Base-by-base conservation (phyloP, 2,113 vertebrate species). In the Cavia porcellus region DNA sequence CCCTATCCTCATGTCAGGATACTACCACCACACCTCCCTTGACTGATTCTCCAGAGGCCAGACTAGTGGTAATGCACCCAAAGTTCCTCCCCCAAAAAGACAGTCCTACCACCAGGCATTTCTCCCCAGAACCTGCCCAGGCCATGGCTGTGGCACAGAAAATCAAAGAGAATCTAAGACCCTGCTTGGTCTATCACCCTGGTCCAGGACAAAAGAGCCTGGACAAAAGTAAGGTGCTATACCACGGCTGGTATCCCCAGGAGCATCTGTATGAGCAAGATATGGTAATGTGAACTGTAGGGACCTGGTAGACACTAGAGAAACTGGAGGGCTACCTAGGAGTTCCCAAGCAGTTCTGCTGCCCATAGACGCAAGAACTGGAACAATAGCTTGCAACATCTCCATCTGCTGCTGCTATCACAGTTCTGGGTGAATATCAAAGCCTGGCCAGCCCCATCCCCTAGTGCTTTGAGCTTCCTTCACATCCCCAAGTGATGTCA, bases 351-450 rank as follows among this genome's bases (percentile, higher is more conserved):
- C n/a, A 20, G 32, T 38, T 32, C 64, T n/a, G 13, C 50, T 32
- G 30, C 38, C 81, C 64, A 52, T 22, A 32, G 62, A 42, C 35
- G 13, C 30, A 3, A 59, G 52, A 77, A 86, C 68, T 81, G 32
- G 32, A 75, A 83, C 7, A 57, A 86, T 47, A 84, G n/a, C 35
- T 75, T 89, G 32, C 75, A 30, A 79, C 38, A 12, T 55, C 38
- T 82, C 93, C 86, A 45, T 84, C 95, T 96, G 97, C 81, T 97
- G 88, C 55, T 87, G 91, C 94, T 47, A 92, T 94, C 86, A 81
- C 50, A 24, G 22, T 84, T 80, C 75, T 95, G 52, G 88, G 89
- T 90, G 55, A 81, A 80, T 11, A 66, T 96, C 95, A 94, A 81
- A 61, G 66, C 88, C 95, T 70, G 68, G 72, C 81, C 52, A 87